Conservation (phyloP, 2,888 invertebrate genomes). For the Tryphoninae sp. region DNA sequence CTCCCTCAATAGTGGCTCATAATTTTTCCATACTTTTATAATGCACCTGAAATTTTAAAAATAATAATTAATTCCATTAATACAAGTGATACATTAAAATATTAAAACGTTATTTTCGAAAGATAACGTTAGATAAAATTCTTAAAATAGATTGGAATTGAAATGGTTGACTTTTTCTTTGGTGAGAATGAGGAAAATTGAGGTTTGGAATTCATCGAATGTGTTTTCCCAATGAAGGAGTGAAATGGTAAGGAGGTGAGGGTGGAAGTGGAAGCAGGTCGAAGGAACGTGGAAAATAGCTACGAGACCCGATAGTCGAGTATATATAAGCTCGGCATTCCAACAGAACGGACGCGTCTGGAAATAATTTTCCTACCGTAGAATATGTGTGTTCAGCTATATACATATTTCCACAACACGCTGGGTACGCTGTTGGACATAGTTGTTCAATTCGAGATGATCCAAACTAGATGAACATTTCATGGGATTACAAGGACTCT, state of each 20-base stretch:
- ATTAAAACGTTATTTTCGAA: too few species aligned
- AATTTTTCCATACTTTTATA: too few species aligned
- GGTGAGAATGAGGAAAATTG: not conserved
- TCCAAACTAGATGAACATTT: not conserved
- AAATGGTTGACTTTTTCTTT: not conserved
- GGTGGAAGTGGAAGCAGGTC: conserved; percentile 27
- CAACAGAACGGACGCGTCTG: conserved; percentile 51
- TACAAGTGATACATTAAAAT: too few species aligned
- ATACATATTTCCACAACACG: conserved; percentile 10
- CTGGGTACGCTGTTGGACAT: not conserved
- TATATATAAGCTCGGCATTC: conserved; percentile 49
- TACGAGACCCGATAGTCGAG: conserved; percentile 20
- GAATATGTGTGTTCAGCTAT: conserved; percentile 5
- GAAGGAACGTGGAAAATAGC: conserved; percentile 35
- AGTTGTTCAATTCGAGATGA: not conserved
- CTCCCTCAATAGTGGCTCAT: too few species aligned
- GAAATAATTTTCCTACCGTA: conserved; percentile 45
- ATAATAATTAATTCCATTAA: too few species aligned
- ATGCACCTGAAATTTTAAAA: too few species aligned
- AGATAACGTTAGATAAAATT: not conserved
- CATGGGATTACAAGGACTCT: not conserved
- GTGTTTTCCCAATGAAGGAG: conserved; percentile 41
- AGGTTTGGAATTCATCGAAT: conserved; percentile 32
- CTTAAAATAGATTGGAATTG: not conserved
- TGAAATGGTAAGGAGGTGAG: conserved; percentile 9